phyloP scores from a whole-genome alignment of 2,888 invertebrate genomes.

The Drosophila differens region DNA sequence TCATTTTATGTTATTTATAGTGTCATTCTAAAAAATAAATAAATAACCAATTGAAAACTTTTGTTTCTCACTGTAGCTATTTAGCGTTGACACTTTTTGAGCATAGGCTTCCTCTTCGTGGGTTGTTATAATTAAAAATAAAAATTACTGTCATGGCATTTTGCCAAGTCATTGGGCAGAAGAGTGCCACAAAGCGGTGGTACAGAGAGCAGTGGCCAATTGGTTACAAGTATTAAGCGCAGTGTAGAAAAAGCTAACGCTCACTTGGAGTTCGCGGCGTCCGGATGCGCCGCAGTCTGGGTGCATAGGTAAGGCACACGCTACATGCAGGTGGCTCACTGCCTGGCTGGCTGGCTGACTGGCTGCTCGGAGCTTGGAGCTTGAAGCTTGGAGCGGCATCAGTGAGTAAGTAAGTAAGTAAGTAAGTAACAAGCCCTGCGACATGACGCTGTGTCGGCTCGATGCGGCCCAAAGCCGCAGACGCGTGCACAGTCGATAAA shows the following conservation, averaged over 20 bases:
- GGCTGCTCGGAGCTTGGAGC: constrained; percentile 43
- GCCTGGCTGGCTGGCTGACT: constrained; percentile 15
- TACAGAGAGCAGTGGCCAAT: constrained; percentile 20
- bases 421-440: constrained; percentile 67
- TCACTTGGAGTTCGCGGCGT: constrained; percentile 38
- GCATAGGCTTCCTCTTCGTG: constrained; percentile 42
- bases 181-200: neutral
- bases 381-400: constrained; percentile 39
- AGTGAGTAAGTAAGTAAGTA: constrained; percentile 3
- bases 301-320: constrained; percentile 43
- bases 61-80: constrained; percentile 50
- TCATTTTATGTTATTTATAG: neutral
- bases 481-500: constrained; percentile 79
- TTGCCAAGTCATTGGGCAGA: constrained; percentile 64
- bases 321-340: constrained; percentile 67
- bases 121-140: constrained; percentile 68
- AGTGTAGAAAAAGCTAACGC: constrained; percentile 64
- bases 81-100: constrained; percentile 53
- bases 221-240: constrained; percentile 63
- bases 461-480: constrained; percentile 54
- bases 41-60: neutral
- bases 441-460: constrained; percentile 49
- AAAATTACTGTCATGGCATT: constrained; percentile 53
- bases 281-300: constrained; percentile 64
- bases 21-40: neutral